These are phyloP conservation scores for Phyllotreta striolata DNA, from an alignment of 2,888 invertebrate genomes.

Conservation along the genomic window DNA sequence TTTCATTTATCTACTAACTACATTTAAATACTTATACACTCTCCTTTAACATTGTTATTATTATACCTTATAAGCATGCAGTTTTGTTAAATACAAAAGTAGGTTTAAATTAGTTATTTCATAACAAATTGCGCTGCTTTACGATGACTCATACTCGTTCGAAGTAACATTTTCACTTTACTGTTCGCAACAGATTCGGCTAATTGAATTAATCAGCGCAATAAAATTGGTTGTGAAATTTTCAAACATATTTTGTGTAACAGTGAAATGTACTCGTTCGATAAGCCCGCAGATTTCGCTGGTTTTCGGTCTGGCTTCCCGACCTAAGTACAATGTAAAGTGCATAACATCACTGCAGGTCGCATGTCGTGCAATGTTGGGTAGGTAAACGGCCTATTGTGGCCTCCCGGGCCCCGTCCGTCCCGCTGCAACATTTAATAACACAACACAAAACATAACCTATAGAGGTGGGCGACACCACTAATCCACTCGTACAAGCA, in stretches of 20 bases:
- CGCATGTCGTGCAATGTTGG: slow-evolving; percentile 26
- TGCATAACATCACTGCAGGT: slow-evolving; percentile 19
- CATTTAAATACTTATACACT: background rate
- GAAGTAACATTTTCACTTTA: background rate
- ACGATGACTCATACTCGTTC: background rate
- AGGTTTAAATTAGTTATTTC: background rate
- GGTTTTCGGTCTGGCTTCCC: too few species aligned
- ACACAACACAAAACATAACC: slow-evolving; percentile 22
- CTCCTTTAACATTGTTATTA: background rate
- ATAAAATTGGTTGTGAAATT: background rate
- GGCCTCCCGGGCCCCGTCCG: slow-evolving; percentile 25
- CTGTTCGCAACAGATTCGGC: background rate
- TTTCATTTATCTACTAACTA: background rate
- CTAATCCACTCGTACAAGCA: background rate
- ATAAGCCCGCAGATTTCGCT: too few species aligned
- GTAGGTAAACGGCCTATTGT: slow-evolving; percentile 42
- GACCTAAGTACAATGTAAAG: background rate
- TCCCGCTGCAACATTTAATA: slow-evolving; percentile 8
- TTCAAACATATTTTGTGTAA: too few species aligned
- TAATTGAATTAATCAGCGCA: background rate
- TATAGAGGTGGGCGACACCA: slow-evolving; percentile 8
- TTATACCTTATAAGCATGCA: background rate
- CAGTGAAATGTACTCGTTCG: too few species aligned
- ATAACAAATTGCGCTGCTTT: slow-evolving; percentile 4
- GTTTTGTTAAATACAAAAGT: too few species aligned